These are phyloP conservation scores for Poecilus cupreus DNA, from an alignment of 2,888 invertebrate species.

Conservation along the genomic window DNA sequence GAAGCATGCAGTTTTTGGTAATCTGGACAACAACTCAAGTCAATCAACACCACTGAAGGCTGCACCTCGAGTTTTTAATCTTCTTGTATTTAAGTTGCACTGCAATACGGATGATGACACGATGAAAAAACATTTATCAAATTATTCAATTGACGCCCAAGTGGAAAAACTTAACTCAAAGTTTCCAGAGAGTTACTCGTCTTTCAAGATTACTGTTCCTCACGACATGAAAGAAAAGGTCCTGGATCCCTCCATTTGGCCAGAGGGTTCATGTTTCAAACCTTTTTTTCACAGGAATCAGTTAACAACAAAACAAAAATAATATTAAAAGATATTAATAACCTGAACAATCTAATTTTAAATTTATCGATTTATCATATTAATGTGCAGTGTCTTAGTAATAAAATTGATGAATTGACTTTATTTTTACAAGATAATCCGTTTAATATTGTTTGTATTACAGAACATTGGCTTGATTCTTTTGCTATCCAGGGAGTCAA, in stretches of 20 bases:
- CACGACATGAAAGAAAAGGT: background rate
- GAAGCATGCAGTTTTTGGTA: background rate
- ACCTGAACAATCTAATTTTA: no score
- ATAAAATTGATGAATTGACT: no score
- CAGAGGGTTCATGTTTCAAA: background rate
- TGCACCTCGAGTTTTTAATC: background rate
- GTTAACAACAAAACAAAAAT: background rate
- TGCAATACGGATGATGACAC: background rate
- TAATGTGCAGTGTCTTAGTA: no score
- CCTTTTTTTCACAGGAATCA: background rate
- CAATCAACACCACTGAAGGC: background rate
- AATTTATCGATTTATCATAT: no score
- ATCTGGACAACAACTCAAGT: background rate
- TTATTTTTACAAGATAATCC: no score
- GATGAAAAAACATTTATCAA: background rate
- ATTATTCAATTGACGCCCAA: background rate
- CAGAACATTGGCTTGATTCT: no score
- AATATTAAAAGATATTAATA: no score
- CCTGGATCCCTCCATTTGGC: constrained; percentile 2
- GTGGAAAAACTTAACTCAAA: background rate
- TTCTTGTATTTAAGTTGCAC: background rate
- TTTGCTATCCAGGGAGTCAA: no score
- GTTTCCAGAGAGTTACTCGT: background rate
- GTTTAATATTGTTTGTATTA: no score
- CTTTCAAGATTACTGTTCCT: background rate